phyloP scores from a whole-genome alignment of 2,797 vertebrate species.

The Lutjanus campechanus region DNA sequence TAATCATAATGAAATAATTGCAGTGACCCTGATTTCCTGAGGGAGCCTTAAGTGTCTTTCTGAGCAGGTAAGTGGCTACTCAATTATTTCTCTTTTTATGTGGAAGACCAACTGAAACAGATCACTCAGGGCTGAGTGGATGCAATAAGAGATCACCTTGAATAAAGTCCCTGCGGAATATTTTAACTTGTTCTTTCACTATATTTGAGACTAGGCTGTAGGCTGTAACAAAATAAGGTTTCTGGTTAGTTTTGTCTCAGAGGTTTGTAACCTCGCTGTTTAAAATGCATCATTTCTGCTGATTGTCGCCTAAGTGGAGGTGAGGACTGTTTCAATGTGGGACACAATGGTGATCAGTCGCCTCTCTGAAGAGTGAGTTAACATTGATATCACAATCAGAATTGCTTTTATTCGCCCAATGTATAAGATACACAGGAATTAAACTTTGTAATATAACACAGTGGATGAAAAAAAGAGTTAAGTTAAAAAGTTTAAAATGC shows the following conservation, averaged over 20 bases:
- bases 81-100: constrained; percentile 19
- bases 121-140: constrained; percentile 8
- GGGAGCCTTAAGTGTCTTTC: constrained; percentile 27
- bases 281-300: neutral
- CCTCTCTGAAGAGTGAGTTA: neutral
- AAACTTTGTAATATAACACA: no score
- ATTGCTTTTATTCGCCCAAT: no score
- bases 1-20: constrained; percentile 20
- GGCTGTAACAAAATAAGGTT: constrained; percentile 5
- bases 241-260: neutral
- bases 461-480: no score
- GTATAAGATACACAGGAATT: no score
- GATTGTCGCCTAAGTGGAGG: neutral
- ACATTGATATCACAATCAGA: no score
- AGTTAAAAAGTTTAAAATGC: no score
- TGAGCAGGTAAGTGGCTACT: constrained; percentile 22
- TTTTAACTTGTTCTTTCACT: constrained; percentile 1
- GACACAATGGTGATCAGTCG: neutral
- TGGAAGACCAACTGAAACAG: constrained; percentile 10
- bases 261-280: neutral
- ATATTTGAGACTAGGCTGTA: constrained; percentile 9
- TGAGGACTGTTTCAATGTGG: neutral
- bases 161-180: neutral
- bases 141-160: constrained; percentile 4
- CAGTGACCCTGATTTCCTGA: constrained; percentile 47